Percentiles rank a stretch among this genome's conserved stretches.
Conservation (phyloP, 2,888 invertebrate species). For the Tenthredo scrophulariae region DNA sequence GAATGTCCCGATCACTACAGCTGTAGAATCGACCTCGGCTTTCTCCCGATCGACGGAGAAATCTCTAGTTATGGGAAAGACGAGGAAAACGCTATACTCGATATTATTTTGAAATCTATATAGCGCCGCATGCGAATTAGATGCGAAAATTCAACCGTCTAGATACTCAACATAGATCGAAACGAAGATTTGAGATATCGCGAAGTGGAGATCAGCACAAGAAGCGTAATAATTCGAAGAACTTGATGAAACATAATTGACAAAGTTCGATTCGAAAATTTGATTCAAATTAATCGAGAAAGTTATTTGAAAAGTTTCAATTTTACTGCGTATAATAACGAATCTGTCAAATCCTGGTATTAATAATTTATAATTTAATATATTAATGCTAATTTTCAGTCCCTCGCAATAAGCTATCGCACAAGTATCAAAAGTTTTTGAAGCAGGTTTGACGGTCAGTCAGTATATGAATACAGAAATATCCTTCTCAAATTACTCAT, state of each 20-base stretch:
- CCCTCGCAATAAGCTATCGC: neutral
- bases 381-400: neutral
- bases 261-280: neutral
- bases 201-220: neutral
- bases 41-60: constrained; percentile 61
- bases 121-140: neutral
- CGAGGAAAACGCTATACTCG: neutral
- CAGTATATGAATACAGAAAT: neutral
- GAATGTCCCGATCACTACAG: constrained; percentile 5
- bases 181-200: neutral
- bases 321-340: neutral
- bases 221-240: neutral
- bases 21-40: constrained; percentile 52
- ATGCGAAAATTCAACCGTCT: neutral
- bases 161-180: neutral
- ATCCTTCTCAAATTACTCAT: neutral
- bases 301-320: neutral
- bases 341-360: neutral
- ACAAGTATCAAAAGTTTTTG: neutral
- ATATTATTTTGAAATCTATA: neutral
- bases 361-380: neutral
- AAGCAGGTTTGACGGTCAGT: neutral
- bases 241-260: neutral
- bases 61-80: constrained; percentile 41
- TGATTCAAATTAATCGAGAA: neutral